Percentiles rank a stretch among this genome's conserved stretches.
These are phyloP conservation scores for Ectemnius cavifrons DNA, from an alignment of 2,888 invertebrate species.

Conservation along the genomic window DNA sequence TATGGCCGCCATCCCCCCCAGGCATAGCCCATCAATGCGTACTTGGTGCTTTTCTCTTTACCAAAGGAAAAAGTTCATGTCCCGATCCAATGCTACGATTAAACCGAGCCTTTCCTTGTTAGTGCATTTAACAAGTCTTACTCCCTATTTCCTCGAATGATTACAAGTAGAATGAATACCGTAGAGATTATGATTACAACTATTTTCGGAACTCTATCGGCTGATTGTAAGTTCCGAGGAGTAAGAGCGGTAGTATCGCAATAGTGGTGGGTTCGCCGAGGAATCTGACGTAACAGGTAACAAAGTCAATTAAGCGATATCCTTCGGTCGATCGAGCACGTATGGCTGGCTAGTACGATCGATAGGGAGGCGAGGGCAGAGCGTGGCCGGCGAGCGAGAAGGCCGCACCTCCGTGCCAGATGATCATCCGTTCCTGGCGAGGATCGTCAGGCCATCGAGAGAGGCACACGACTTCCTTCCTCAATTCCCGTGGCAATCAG, in stretches of 20 bases:
- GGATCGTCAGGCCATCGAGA: constrained; percentile 41
- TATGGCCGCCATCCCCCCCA: constrained; percentile 52
- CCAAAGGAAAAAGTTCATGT: constrained; percentile 2
- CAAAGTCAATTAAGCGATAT: constrained; percentile 49
- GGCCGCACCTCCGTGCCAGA: constrained; percentile 56
- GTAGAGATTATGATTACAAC: not conserved
- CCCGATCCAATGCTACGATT: constrained; percentile 26
- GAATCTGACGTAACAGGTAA: constrained; percentile 31
- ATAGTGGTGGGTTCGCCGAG: not conserved
- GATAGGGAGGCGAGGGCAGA: constrained; percentile 39
- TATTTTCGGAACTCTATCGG: not conserved
- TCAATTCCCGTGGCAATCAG: constrained; percentile 63
- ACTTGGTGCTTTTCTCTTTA: constrained; percentile 13
- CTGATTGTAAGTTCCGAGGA: not conserved
- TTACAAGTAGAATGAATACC: not conserved
- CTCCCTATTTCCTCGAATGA: not conserved
- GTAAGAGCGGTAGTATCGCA: not conserved
- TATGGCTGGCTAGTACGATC: constrained; percentile 39
- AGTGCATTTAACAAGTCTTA: not conserved
- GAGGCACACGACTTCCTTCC: constrained; percentile 64
- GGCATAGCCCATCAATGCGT: constrained; percentile 40
- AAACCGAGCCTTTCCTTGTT: not conserved
- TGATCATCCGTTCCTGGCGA: constrained; percentile 51
- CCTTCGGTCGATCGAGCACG: constrained; percentile 41
- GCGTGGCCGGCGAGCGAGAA: constrained; percentile 23